These are phyloP conservation scores for Amiota mariae DNA, from an alignment of 2,888 invertebrate genomes.

Conservation along the genomic window DNA sequence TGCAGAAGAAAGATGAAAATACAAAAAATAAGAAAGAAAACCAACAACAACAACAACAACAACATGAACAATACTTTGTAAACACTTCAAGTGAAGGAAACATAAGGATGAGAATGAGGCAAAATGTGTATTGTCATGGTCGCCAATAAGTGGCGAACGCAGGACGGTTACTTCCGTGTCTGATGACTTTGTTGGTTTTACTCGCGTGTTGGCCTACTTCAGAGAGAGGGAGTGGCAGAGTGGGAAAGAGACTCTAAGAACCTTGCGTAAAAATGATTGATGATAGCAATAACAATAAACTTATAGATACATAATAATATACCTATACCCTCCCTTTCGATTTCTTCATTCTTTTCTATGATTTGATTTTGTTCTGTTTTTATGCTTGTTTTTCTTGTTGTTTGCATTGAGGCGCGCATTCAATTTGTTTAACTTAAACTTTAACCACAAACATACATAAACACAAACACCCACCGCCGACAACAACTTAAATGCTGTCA, in stretches of 20 bases:
- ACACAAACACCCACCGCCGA: no score
- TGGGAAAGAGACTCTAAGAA: no score
- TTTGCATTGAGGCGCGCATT: conserved; percentile 3
- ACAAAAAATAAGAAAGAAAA: conserved; percentile 4
- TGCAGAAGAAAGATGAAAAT: conserved; percentile 31
- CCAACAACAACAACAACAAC: not conserved
- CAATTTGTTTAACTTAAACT: conserved; percentile 12
- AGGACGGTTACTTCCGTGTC: conserved; percentile 8
- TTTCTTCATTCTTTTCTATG: no score
- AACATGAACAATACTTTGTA: conserved; percentile 1
- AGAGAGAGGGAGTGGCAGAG: not conserved
- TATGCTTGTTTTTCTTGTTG: not conserved
- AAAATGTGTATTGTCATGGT: conserved; percentile 6
- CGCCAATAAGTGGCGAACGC: conserved; percentile 22
- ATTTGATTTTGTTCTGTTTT: no score
- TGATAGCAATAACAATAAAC: not conserved
- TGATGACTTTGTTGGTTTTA: not conserved
- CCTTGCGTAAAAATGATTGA: conserved; percentile 19
- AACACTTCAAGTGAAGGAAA: not conserved
- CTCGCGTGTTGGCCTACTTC: conserved; percentile 19
- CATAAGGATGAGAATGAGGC: not conserved
- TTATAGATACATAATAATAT: no score
- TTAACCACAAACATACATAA: not conserved
- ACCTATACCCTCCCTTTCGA: no score
- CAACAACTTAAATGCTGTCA: not conserved